A percentile compares a stretch with the other conserved stretches of the same genome.
phyloP scores from a whole-genome alignment of 1,140 invertebrate species.

The Apis florea region DNA sequence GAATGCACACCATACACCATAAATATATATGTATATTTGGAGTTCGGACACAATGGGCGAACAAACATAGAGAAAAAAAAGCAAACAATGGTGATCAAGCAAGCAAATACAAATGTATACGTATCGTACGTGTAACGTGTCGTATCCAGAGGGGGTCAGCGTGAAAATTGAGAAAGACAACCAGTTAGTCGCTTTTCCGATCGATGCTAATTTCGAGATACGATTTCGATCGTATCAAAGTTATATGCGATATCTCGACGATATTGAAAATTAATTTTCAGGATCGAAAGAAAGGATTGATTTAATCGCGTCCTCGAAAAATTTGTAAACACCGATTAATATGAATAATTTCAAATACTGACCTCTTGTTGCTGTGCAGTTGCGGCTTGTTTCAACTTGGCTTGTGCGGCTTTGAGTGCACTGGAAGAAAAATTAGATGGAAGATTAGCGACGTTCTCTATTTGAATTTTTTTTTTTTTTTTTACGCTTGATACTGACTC shows the following conservation, averaged over 20 bases:
- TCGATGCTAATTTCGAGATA: neutral
- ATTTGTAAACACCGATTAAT: too few relatives aligned
- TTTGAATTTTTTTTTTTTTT: neutral
- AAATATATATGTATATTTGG: too few relatives aligned
- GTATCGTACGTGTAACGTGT: slow-evolving; percentile 36
- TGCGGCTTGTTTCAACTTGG: slow-evolving; percentile 85
- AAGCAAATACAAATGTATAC: slow-evolving; percentile 10
- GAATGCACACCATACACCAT: neutral
- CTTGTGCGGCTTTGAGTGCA: slow-evolving; percentile 92
- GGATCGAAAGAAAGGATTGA: too few relatives aligned
- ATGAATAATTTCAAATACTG: slow-evolving; percentile 67
- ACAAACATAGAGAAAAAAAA: slow-evolving; percentile 5
- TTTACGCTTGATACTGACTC: slow-evolving; percentile 87
- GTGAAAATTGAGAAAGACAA: slow-evolving; percentile 67
- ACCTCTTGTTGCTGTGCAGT: slow-evolving; percentile 89
- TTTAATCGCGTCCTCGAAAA: too few relatives aligned
- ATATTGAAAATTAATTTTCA: neutral
- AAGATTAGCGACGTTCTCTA: neutral
- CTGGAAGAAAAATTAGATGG: slow-evolving; percentile 80
- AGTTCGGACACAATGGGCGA: neutral
- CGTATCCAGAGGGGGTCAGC: slow-evolving; percentile 67
- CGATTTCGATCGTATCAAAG: too few relatives aligned
- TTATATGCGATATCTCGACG: neutral
- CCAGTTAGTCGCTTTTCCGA: slow-evolving; percentile 53
- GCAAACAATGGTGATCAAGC: slow-evolving; percentile 47